Evolutionary conservation across 2,113 vertebrate species (phyloP).

Genomic region (Megaceryle maxima): DNA sequence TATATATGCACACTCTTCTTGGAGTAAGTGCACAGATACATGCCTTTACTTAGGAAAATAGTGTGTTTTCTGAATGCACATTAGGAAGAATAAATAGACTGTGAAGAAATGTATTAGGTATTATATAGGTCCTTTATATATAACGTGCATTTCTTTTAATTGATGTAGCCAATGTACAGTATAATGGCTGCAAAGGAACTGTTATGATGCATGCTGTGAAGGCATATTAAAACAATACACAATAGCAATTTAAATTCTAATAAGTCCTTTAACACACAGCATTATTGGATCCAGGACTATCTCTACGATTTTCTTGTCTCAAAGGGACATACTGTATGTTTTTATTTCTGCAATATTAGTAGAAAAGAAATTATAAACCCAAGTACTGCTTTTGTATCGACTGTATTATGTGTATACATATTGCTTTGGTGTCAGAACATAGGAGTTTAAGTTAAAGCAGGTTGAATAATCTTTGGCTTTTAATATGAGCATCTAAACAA

Average conservation of each 20-base stretch:
- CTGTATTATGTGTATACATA: background rate
- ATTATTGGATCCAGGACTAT: background rate
- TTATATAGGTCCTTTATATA: constrained; percentile 49
- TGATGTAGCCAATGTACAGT: constrained; percentile 46
- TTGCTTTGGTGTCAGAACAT: background rate
- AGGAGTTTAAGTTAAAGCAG: background rate
- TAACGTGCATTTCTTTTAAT: constrained; percentile 64
- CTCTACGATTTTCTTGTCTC: constrained; percentile 22
- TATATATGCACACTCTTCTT: background rate
- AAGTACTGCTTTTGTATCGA: background rate
- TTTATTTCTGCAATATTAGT: constrained; percentile 11
- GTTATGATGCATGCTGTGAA: constrained; percentile 56
- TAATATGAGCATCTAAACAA: background rate
- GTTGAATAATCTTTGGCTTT: background rate
- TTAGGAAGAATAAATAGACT: constrained; percentile 50
- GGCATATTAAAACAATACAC: constrained; percentile 67
- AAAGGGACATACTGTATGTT: background rate
- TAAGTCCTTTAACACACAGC: constrained; percentile 47
- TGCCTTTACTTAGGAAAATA: background rate
- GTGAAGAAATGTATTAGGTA: constrained; percentile 44
- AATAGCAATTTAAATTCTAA: constrained; percentile 53
- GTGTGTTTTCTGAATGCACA: background rate
- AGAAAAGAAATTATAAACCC: background rate
- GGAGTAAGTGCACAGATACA: background rate
- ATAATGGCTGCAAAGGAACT: constrained; percentile 53